A percentile compares a stretch with the other conserved stretches of the same genome.
These are phyloP conservation scores for Sinodicranocentrus sp. DNA, from an alignment of 2,888 invertebrate species.

Conservation along the genomic window DNA sequence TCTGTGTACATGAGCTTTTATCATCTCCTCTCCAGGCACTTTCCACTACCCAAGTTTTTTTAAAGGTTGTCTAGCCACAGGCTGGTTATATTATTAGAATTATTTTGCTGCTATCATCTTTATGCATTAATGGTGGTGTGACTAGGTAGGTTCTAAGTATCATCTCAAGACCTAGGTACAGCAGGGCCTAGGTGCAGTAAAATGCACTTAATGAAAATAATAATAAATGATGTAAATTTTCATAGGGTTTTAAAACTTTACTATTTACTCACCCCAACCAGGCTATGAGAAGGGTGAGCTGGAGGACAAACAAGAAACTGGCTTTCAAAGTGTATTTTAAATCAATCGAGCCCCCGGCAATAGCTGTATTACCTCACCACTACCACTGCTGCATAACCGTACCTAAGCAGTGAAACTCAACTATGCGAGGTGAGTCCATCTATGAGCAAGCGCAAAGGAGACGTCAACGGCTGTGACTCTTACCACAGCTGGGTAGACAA, in stretches of 20 bases:
- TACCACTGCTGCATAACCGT: neutral
- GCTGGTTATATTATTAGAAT: too few relatives aligned
- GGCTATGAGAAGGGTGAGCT: slow-evolving; percentile 20
- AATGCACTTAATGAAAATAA: neutral
- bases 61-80: too few relatives aligned
- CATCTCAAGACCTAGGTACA: too few relatives aligned
- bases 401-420: too few relatives aligned
- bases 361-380: neutral
- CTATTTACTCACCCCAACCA: neutral
- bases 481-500: neutral
- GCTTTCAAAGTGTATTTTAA: slow-evolving; percentile 27
- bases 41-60: too few relatives aligned
- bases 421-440: slow-evolving; percentile 1
- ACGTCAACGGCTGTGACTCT: neutral
- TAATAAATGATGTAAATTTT: slow-evolving; percentile 5
- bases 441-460: neutral
- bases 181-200: neutral
- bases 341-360: neutral
- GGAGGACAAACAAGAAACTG: slow-evolving; percentile 26
- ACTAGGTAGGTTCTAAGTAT: too few relatives aligned
- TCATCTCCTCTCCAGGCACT: too few relatives aligned
- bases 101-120: too few relatives aligned
- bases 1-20: neutral
- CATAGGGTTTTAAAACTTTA: neutral
- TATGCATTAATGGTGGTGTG: neutral